Evolutionary conservation across 2,888 invertebrate genomes (phyloP), one percentile per base, ranked within the genome.

Genomic region (Orthosia gracilis): DNA sequence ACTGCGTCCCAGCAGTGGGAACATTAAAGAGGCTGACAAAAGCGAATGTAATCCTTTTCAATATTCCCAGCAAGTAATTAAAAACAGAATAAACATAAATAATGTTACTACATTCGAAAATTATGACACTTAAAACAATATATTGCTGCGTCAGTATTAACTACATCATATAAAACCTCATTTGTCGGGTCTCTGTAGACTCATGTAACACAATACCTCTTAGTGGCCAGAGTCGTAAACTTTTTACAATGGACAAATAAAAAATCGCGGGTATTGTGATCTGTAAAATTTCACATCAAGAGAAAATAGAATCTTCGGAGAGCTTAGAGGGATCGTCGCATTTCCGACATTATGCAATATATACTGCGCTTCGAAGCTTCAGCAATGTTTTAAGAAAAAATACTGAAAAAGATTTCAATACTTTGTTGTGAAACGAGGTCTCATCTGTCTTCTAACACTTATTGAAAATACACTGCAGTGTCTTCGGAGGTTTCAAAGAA

Each of bases 161-260:
- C 58, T 50, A 75, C 68, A 68, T 66, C 67, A 77, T 78, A 86
- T 74, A 76, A 73, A 86, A 85, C 67, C 85, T 81, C 73, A 84
- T 86, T 78, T 71, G 73, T 76, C 45, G 31, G 21, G 59, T 74
- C 71, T 45, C 70, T 26, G 54, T 26, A 58, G 81, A 71, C 84
- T 64, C 72, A 61, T 69, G 81, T 72, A 76, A 73, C n/a, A 83
- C 73, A 77, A 82, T 75, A 73, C 58, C 64, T 84, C 66, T 70
- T 70, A 84, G 79, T 74, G 71, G 23, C 40, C 81, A 68, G 65
- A 82, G 55, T 59, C 79, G 68, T 85, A 80, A 86, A 75, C 52
- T 73, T 82, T 86, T 85, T 78, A 86, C 82, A 82, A 85, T 82
- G 73, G 65, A 63, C 59, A 74, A 80, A 86, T 85, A 86, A 80